These are phyloP conservation scores for Eira barbara DNA, from an alignment of 2,113 vertebrate species.

Conservation along the genomic window DNA sequence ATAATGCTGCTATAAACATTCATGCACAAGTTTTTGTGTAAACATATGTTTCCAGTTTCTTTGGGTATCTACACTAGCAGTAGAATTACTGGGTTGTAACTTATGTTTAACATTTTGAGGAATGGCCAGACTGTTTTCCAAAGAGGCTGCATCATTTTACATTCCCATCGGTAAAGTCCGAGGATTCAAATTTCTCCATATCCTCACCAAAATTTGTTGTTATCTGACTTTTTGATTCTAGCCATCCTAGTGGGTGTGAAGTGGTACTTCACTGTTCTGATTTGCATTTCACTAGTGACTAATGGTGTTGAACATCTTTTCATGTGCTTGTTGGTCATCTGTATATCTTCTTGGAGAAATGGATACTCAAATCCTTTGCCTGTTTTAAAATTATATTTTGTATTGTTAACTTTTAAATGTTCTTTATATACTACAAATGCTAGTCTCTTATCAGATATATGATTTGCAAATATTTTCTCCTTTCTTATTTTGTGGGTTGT, in stretches of 20 bases:
- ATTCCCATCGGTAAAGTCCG: background rate
- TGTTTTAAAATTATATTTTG: slow-evolving; percentile 22
- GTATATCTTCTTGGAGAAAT: background rate
- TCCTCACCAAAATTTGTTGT: background rate
- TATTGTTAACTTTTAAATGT: background rate
- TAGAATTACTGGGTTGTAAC: background rate
- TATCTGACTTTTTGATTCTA: background rate
- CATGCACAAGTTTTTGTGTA: background rate
- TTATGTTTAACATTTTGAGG: slow-evolving; percentile 30
- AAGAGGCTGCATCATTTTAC: background rate
- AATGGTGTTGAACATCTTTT: background rate
- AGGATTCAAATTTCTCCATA: slow-evolving; percentile 12
- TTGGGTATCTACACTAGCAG: background rate
- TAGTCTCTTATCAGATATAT: background rate
- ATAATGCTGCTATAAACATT: background rate
- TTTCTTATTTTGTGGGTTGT: background rate
- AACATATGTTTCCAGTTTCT: background rate
- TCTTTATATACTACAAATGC: background rate
- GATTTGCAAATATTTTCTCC: slow-evolving; percentile 12
- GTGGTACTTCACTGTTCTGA: background rate
- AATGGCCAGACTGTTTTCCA: background rate
- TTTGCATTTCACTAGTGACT: background rate
- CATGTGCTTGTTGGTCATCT: background rate
- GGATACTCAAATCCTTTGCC: background rate
- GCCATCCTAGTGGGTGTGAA: background rate